A percentile compares a stretch with the other conserved stretches of the same genome.
phyloP scores from a whole-genome alignment of 1,140 invertebrate genomes.

The Drosophila grimshawi region DNA sequence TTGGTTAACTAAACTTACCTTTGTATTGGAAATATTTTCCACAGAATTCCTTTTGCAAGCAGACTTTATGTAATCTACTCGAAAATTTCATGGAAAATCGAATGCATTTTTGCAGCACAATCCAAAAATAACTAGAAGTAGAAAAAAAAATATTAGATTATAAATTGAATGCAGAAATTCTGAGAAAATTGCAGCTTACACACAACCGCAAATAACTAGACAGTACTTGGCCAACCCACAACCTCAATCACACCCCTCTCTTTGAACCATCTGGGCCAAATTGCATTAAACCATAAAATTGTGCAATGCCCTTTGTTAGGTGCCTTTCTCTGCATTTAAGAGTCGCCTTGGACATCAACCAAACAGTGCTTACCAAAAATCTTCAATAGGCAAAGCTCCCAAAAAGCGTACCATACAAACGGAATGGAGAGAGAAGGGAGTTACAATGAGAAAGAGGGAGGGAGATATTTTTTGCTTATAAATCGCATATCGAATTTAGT shows the following conservation, averaged over 20 bases:
- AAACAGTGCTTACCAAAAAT: conserved; percentile 72
- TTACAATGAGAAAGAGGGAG: not conserved
- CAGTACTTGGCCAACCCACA: not conserved
- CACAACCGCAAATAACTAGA: not conserved
- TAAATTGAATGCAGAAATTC: conserved; percentile 3
- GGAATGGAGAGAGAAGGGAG: not conserved
- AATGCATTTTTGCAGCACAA: not conserved
- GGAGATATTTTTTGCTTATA: conserved; percentile 52
- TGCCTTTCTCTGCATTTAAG: conserved; percentile 65
- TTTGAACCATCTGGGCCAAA: conserved; percentile 40
- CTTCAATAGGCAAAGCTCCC: conserved; percentile 58
- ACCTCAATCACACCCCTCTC: too few relatives aligned
- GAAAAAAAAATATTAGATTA: not conserved
- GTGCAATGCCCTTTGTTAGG: conserved; percentile 61
- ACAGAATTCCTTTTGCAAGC: too few relatives aligned
- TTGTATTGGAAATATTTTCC: too few relatives aligned
- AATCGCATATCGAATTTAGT: conserved; percentile 82
- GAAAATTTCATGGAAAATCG: not conserved
- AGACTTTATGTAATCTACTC: not conserved
- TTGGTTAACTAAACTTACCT: too few relatives aligned
- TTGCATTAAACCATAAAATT: conserved; percentile 75
- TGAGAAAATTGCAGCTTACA: not conserved
- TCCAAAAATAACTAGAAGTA: conserved; percentile 1
- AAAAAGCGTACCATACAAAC: conserved; percentile 54
- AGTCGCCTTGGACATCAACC: conserved; percentile 70